Base-by-base conservation (phyloP, 2,888 invertebrate species). In the Macrophya alboannulata region DNA sequence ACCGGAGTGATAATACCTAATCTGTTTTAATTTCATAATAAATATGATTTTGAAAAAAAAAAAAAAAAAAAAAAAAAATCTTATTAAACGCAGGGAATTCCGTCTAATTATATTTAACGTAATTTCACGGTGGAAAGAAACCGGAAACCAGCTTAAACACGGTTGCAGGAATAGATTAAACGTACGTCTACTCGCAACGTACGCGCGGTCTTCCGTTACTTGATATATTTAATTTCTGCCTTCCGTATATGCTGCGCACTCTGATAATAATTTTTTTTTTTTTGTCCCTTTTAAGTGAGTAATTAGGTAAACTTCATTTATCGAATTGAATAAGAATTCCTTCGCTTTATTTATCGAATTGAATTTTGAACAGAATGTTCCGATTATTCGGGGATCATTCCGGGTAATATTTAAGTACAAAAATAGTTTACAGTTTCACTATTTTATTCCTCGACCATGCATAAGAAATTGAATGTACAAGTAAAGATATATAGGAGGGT, bases 211-310 rank as follows among this genome's bases (percentile, higher is more conserved):
- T 71, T 71, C 40, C 40, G 71, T 71, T 40, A 71, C 40, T 71
- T 71, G 71, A 71, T 71, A 71, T 40, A 71, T 71, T 71, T 71
- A 37, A 71, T 71, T 71, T 40, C 71, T 71, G 48, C 45, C 45
- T 48, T 48, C 76, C 43, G 12, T 45, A 21, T 43, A 21, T 43
- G 25, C 25, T 62, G 25, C 10, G 10, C 62, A 62, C 62, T 62
- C n/a, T 12, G 8, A 25, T 62, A 8, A 9, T 48, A 37, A 71
- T 48, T n/a, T 74, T 25, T 31, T 76, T 4, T 76, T n/a, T 76
- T 25, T 48, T 76, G 4, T 76, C 6, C 76, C 48, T 62, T 12
- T 62, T 12, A 25, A 62, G 12, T 62, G 25, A 62, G 6, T 62
- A 62, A 25, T 62, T 25, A 25, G 25, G 12, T 62, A 25, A 62